Evolutionary conservation across 2,888 invertebrate species (phyloP).

Genomic region (Stenodera caucasica): DNA sequence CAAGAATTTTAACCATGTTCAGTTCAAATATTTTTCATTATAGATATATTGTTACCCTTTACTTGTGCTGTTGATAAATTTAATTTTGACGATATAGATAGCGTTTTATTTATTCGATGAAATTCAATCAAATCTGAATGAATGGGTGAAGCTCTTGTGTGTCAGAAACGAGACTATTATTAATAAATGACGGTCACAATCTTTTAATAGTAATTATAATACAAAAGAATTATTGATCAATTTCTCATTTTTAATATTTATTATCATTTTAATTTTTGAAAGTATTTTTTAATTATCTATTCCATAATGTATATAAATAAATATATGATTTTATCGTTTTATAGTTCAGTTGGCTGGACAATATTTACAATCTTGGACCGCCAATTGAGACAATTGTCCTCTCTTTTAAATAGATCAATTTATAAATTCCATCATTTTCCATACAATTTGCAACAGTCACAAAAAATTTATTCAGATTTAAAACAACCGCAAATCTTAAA

Average conservation of each 20-base stretch:
- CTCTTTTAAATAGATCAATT: constrained; percentile 3
- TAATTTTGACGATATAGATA: no score
- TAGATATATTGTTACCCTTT: background rate
- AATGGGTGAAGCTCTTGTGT: no score
- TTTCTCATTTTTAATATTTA: no score
- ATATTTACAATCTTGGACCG: constrained; percentile 28
- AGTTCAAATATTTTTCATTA: no score
- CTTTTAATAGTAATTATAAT: background rate
- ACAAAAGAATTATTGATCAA: background rate
- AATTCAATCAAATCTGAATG: no score
- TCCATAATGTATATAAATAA: no score
- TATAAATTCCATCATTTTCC: background rate
- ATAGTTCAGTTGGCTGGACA: constrained; percentile 30
- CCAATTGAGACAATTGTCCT: constrained; percentile 27
- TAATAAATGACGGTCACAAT: background rate
- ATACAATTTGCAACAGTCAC: background rate
- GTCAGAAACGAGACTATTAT: background rate
- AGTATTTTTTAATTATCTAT: no score
- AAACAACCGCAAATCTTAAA: background rate
- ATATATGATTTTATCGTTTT: no score
- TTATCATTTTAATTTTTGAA: no score
- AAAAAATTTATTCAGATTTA: background rate
- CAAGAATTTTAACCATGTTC: background rate
- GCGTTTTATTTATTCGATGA: no score
- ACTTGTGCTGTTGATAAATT: background rate